These are phyloP conservation scores for Dyspetes luteomarginatus DNA, from an alignment of 2,888 invertebrate species.

Conservation along the genomic window DNA sequence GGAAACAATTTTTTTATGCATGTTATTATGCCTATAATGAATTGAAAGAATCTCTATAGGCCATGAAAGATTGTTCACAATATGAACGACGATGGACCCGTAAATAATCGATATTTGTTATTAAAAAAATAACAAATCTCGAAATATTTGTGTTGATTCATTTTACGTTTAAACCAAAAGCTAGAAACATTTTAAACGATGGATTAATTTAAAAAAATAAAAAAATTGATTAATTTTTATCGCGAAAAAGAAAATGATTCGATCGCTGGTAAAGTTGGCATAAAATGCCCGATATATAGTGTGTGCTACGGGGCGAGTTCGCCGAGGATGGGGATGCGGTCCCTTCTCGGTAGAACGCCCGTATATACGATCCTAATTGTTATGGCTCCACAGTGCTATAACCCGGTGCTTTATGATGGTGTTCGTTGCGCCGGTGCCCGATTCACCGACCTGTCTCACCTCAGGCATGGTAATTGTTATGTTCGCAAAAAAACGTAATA, in stretches of 20 bases:
- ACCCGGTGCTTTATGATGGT: conserved; percentile 74
- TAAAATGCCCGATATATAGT: conserved; percentile 34
- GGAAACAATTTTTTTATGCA: too few species aligned
- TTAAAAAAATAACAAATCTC: too few species aligned
- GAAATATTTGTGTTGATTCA: too few species aligned
- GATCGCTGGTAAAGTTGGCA: not conserved
- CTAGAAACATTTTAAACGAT: too few species aligned
- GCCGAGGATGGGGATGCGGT: conserved; percentile 43
- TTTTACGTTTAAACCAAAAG: too few species aligned
- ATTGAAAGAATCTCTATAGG: too few species aligned
- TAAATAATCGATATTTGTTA: not conserved
- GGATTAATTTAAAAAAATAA: too few species aligned
- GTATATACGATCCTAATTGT: conserved; percentile 76
- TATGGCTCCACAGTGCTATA: conserved; percentile 74
- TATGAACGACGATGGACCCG: not conserved
- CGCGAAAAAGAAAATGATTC: too few species aligned
- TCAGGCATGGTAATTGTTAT: conserved; percentile 74
- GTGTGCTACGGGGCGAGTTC: conserved; percentile 19
- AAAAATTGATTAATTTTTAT: too few species aligned
- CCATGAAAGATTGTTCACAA: too few species aligned
- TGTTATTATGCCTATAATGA: too few species aligned
- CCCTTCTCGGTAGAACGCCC: conserved; percentile 55
- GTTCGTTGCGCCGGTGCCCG: conserved; percentile 67
- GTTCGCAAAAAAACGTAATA: conserved; percentile 67
- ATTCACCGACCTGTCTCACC: conserved; percentile 61